Conservation (phyloP, 2,888 invertebrate species). For the Hirtodrosophila duncani region DNA sequence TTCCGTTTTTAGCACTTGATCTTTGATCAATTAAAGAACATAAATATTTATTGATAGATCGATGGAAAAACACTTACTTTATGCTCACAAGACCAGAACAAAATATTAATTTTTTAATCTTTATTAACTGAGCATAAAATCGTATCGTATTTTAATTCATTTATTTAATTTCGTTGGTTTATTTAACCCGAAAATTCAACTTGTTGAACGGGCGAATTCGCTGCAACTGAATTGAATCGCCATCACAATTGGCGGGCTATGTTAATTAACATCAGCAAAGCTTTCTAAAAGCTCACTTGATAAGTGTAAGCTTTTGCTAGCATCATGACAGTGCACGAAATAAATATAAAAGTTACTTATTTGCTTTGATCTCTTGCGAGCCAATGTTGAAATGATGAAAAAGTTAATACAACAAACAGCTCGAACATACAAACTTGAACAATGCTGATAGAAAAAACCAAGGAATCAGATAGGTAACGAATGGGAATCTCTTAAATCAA, state of each 20-base stretch:
- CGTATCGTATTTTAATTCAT: neutral
- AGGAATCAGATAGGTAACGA: no score
- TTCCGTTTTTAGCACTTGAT: no score
- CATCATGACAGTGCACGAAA: neutral
- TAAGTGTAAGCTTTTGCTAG: neutral
- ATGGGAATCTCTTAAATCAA: no score
- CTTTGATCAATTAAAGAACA: no score
- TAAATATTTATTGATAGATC: no score
- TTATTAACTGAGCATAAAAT: neutral
- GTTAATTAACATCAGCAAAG: neutral
- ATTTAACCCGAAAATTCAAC: conserved; percentile 20
- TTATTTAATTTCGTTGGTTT: conserved; percentile 1
- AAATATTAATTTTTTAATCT: neutral
- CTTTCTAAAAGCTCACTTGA: neutral
- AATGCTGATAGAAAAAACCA: no score
- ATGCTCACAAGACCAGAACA: no score
- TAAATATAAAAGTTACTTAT: neutral
- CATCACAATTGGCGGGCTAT: neutral
- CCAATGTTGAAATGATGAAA: no score
- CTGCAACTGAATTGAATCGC: conserved; percentile 10
- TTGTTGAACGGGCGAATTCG: conserved; percentile 25
- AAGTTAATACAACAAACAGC: no score
- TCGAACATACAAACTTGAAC: no score
- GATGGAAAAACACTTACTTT: no score
- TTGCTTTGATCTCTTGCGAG: no score